A percentile compares a stretch with the other conserved stretches of the same genome.
These are phyloP conservation scores for Nipponacmea schrenckii DNA, from an alignment of 2,888 invertebrate genomes.

Conservation along the genomic window DNA sequence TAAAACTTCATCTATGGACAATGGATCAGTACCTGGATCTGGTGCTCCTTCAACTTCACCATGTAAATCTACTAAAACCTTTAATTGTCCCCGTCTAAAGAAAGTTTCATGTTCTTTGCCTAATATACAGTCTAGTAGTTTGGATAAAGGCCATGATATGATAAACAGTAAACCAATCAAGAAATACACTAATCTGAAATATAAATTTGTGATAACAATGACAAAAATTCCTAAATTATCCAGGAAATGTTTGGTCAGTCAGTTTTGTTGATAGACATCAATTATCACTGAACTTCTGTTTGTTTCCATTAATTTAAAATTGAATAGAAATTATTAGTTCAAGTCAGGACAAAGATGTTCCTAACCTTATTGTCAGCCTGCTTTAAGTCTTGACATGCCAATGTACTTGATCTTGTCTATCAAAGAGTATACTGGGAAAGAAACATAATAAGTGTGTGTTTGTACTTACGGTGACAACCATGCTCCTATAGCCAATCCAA, in stretches of 20 bases:
- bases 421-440: not conserved
- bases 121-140: constrained; percentile 63
- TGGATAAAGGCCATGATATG: constrained; percentile 64
- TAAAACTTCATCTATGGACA: constrained; percentile 61
- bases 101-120: constrained; percentile 64
- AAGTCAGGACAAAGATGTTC: too few species aligned
- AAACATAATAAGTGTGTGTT: not conserved
- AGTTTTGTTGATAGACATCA: too few species aligned
- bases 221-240: not conserved
- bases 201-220: constrained; percentile 1
- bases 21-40: constrained; percentile 34
- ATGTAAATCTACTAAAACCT: constrained; percentile 64
- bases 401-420: too few species aligned
- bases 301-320: too few species aligned
- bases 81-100: constrained; percentile 61
- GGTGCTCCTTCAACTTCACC: constrained; percentile 35
- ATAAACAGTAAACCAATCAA: constrained; percentile 62
- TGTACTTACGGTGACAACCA: constrained; percentile 61
- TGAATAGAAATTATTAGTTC: too few species aligned
- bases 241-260: not conserved
- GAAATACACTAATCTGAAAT: constrained; percentile 60
- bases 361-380: too few species aligned
- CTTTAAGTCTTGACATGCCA: too few species aligned
- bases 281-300: too few species aligned
- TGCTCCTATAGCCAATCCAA: constrained; percentile 64